Evolutionary conservation across 2,113 vertebrate species (phyloP), one percentile per base, ranked within the genome.

Genomic region (Trachemys scripta): DNA sequence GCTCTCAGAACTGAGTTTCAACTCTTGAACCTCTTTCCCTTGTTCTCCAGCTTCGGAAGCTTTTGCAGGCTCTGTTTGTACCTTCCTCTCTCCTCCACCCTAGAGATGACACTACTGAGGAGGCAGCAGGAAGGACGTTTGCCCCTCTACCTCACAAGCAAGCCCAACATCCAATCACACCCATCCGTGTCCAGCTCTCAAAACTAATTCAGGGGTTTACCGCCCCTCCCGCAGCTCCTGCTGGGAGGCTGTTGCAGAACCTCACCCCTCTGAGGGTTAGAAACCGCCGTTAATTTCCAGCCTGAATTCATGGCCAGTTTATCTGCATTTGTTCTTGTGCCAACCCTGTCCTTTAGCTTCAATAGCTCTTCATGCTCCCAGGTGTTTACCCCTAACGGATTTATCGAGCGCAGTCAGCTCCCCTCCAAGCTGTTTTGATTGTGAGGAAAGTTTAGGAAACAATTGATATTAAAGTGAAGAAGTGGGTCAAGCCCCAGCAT

Each of bases 401-500:
- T n/a, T 69, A 7, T 7, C 16, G 65, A n/a, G 31, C 8, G 8
- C 35, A 20, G 7, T n/a, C 65, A n/a, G 35, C 17, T 10, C 35
- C 17, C 6, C 35, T 19, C 35, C 9, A 8, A 10, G 31, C 35
- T 31, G 11, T n/a, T n/a, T 35, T 8, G 14, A 17, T 35, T 65
- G 16, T 8, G 16, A n/a, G 17, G 19, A 38, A 72, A 72, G 65
- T 22, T 22, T 38, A 19, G 65, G 65, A 69, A 69, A 31, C 31
- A 19, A 69, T 35, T n/a, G 16, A 31, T 35, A 17, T 35, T 62
- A 35, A 62, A 16, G 14, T 62, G 29, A 62, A 29, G 31, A 38
- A 35, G 27, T 0, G 1, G 10, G 59, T 38, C 10, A 38, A 8
- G 10, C 84, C 51, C 3, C 0, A 16, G 3, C 75, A 29, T 29